Base-by-base conservation (phyloP, 2,888 invertebrate genomes). In the Eurytoma adleriae region DNA sequence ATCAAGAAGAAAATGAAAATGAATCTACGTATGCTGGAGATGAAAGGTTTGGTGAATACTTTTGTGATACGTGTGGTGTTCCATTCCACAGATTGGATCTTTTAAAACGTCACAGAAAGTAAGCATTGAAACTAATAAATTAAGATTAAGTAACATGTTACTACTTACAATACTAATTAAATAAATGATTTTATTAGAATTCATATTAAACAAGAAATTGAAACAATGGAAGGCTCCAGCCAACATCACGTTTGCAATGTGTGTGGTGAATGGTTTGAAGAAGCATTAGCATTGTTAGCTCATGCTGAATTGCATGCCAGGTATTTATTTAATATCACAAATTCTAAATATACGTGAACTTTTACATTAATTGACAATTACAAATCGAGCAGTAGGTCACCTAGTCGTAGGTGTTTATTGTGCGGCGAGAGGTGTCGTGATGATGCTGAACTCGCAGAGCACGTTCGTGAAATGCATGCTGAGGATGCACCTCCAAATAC, bases 231-330 rank as follows among this genome's bases (percentile, higher is more conserved):
- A 78, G 88, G 88, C 40, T 86, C 88, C 24, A 88, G 87, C 83
- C 90, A 89, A 79, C 90, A 90, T 85, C 95, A 96, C 89, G 93
- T 94, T 83, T 96, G 96, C 89, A 95, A 94, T 88, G 95, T 95
- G 56, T 96, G 96, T 89, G 96, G 96, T 67, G 95, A 96, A 91
- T 93, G 93, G 82, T 96, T 96, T 89, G 92, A 93, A 61, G 95
- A 95, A 91, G 95, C 95, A 73, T 91, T 95, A 85, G 95, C 95
- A 88, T 92, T 96, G 84, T 91, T 96, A 64, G 95, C 96, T 24
- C 96, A 96, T 91, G 95, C 96, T 0, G 96, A 96, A 91, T 92
- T 94, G 5, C 96, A 96, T 90, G 94, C 95, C 61, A 91, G 94
- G 87, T 89, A 87, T 79, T 12, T 14, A 24, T 64, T 56, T 66